phyloP scores from a whole-genome alignment of 2,888 invertebrate genomes.

The Oscheius sp. region DNA sequence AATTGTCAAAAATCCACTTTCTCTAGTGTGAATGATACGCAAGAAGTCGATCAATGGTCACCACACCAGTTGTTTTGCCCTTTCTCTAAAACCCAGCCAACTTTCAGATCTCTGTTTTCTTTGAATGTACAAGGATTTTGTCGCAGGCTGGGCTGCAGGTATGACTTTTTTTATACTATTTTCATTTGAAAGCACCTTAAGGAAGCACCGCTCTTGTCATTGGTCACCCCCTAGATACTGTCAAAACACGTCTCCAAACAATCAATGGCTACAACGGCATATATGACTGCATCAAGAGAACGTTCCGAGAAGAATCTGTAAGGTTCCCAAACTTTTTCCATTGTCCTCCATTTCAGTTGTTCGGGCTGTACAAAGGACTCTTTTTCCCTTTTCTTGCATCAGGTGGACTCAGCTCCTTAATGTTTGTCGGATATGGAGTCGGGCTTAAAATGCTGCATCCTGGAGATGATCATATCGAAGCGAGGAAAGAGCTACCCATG shows the following conservation, averaged over 20 bases:
- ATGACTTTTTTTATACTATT: not conserved
- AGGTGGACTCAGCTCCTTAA: slow-evolving; percentile 80
- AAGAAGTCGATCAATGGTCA: not conserved
- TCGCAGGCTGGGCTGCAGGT: slow-evolving; percentile 66
- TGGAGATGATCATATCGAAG: slow-evolving; percentile 58
- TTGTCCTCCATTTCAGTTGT: slow-evolving; percentile 67
- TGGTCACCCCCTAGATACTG: slow-evolving; percentile 76
- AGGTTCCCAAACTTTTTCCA: slow-evolving; percentile 1
- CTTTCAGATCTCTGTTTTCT: not conserved
- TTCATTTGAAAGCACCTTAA: slow-evolving; percentile 43
- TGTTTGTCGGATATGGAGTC: slow-evolving; percentile 81
- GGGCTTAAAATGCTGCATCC: slow-evolving; percentile 74
- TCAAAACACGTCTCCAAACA: slow-evolving; percentile 74
- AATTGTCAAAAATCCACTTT: too few relatives aligned
- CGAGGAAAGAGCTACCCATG: slow-evolving; percentile 63
- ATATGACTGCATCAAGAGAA: slow-evolving; percentile 55
- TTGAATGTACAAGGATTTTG: slow-evolving; percentile 55
- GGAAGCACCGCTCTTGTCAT: slow-evolving; percentile 74
- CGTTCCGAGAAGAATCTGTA: slow-evolving; percentile 61
- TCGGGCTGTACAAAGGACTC: slow-evolving; percentile 82
- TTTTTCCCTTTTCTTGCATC: slow-evolving; percentile 80
- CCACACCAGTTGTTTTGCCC: not conserved
- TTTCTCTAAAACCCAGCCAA: not conserved
- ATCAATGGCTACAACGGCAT: slow-evolving; percentile 57
- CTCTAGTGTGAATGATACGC: not conserved